Conservation (phyloP, 37 sponge, comb jelly and placozoan genomes). For the Spongilla lacustris region DNA sequence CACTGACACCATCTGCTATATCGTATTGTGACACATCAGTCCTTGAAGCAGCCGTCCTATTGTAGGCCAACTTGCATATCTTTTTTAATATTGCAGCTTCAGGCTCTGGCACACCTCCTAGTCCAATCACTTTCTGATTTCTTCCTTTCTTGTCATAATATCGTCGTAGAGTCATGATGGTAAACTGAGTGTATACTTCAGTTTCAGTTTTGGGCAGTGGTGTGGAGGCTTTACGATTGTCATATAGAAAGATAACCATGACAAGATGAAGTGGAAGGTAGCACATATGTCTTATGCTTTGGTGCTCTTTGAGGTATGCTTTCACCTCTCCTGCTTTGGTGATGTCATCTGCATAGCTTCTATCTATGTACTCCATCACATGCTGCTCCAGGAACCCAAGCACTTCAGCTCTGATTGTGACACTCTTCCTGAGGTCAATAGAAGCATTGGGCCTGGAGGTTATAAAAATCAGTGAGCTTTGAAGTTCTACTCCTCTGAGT, state of each 20-base stretch:
- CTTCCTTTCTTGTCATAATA: neutral
- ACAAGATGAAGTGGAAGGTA: slow-evolving; percentile 36
- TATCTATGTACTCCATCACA: slow-evolving; percentile 12
- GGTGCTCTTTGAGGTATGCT: slow-evolving; percentile 4
- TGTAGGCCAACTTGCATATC: slow-evolving; percentile 27
- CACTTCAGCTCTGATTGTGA: slow-evolving; percentile 19
- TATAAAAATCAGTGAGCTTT: neutral
- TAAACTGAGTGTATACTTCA: slow-evolving; percentile 22
- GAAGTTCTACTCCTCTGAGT: neutral
- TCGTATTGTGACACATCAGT: neutral
- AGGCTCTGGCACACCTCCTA: neutral
- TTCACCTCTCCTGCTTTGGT: neutral
- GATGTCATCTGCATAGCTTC: neutral
- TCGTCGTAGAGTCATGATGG: neutral
- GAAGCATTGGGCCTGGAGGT: slow-evolving; percentile 36
- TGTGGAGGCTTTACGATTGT: neutral
- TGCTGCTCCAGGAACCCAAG: slow-evolving; percentile 19
- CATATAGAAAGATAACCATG: slow-evolving; percentile 17
- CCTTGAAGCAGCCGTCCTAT: neutral
- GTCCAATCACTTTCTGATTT: neutral
- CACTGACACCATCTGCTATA: neutral
- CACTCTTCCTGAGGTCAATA: neutral
- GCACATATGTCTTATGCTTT: slow-evolving; percentile 29
- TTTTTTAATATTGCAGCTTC: neutral
- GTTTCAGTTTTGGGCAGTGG: slow-evolving; percentile 29